Evolutionary conservation across 2,113 vertebrate species (phyloP), one percentile per base, ranked within the genome.

Genomic region (Tetrao urogallus): DNA sequence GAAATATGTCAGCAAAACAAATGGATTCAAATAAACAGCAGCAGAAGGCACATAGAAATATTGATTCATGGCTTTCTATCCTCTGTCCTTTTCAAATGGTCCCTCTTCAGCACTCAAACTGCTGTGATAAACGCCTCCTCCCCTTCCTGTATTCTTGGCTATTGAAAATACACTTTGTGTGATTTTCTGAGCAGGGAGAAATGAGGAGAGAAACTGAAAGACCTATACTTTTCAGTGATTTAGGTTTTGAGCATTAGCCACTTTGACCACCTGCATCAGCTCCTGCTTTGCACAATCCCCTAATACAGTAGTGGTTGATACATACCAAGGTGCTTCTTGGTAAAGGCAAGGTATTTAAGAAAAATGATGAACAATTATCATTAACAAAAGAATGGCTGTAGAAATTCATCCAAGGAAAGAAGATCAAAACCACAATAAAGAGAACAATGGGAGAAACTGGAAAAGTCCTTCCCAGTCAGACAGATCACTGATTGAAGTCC

Each of bases 1-100:
- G 96, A 95, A 94, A 97, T 94, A 92, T 95, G 96, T 90, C 96
- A 96, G 95, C 91, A 93, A 90, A 97, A 96, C 93, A 96, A 96
- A 96, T 96, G 91, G 91, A 90, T 88, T 94, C 88, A 52, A 94
- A 94, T 91, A 95, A 96, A 97, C 82, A 84, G 93, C 70, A 58
- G 88, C 94, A 95, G 93, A 94, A 95, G 94, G 86, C 11, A 0
- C 76, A 34, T 2, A 75, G 90, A 76, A 94, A 91, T 94, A 96
- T 95, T 90, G 95, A 95, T 96, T 96, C 76, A 75, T 82, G 92
- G 82, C 76, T 95, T 93, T 96, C 95, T 91, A 90, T 89, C 89
- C 90, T 60, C 88, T 65, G 82, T 94, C 79, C 94, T 91, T 96
- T 91, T 86, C 91, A 92, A 94, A 90, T 9, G 65, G 82, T 95